Conservation (phyloP, 2,888 invertebrate species). For the Xylota sylvarum region DNA sequence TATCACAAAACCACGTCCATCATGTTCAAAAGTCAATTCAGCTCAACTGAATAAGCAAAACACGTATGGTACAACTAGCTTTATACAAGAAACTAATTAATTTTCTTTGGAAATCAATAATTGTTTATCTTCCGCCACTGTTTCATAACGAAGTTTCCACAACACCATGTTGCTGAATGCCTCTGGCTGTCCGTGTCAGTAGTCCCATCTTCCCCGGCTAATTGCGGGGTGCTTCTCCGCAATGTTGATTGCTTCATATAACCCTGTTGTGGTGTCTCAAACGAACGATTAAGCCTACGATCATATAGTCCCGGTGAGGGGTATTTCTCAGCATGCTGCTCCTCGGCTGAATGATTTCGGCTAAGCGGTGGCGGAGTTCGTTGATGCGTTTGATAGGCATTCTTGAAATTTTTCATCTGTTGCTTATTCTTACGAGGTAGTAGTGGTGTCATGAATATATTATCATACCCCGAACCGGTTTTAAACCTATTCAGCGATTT, state of each 20-base stretch:
- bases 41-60: constrained; percentile 54
- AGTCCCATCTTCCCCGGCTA: constrained; percentile 78
- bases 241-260: constrained; percentile 82
- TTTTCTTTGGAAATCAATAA: constrained; percentile 85
- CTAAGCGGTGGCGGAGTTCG: constrained; percentile 75
- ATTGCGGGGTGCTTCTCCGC: constrained; percentile 84
- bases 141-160: constrained; percentile 91
- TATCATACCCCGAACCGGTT: constrained; percentile 84
- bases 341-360: constrained; percentile 79
- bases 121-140: constrained; percentile 91
- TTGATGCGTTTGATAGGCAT: constrained; percentile 77
- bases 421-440: constrained; percentile 84
- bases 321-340: constrained; percentile 74
- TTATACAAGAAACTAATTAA: constrained; percentile 49
- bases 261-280: constrained; percentile 83
- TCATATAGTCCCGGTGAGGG: constrained; percentile 83
- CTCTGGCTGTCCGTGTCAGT: constrained; percentile 80
- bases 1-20: constrained; percentile 25
- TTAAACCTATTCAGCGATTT: constrained; percentile 83
- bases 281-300: constrained; percentile 84
- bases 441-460: constrained; percentile 84
- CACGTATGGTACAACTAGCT: neutral
- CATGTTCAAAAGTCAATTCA: constrained; percentile 37
- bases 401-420: constrained; percentile 77
- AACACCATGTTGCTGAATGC: constrained; percentile 88